Percentiles rank a stretch among this genome's conserved stretches.
Conservation (phyloP, 2,888 invertebrate genomes). For the Epinotia ramella region DNA sequence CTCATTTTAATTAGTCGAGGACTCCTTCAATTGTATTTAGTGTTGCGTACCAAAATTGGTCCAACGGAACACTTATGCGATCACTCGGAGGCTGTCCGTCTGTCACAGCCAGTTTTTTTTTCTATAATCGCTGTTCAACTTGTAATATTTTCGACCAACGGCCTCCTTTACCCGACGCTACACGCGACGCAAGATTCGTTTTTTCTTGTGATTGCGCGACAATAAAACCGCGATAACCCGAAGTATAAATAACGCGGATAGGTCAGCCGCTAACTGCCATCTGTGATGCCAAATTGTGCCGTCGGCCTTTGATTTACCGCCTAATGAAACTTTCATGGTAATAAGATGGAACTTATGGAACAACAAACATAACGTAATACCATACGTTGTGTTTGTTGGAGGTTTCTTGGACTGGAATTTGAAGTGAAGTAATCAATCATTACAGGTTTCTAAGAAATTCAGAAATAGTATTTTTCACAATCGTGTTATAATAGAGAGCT, state of each 20-base stretch:
- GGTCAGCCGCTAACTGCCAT: slow-evolving; percentile 38
- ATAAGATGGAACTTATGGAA: slow-evolving; percentile 23
- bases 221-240: slow-evolving; percentile 63
- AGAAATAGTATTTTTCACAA: no score
- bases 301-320: slow-evolving; percentile 33
- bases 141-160: background rate
- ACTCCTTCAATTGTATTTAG: no score
- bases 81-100: no score
- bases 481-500: no score
- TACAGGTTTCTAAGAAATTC: background rate
- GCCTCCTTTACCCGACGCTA: slow-evolving; percentile 56
- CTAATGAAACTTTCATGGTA: slow-evolving; percentile 31
- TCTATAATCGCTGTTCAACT: no score
- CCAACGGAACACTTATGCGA: no score
- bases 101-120: no score
- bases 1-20: no score
- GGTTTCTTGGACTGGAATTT: background rate
- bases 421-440: slow-evolving; percentile 3
- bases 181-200: slow-evolving; percentile 63
- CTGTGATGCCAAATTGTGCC: slow-evolving; percentile 38
- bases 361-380: no score
- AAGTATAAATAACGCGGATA: slow-evolving; percentile 39
- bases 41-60: no score
- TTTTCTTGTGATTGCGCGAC: slow-evolving; percentile 67
- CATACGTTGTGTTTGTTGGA: background rate